phyloP scores from a whole-genome alignment of 2,888 invertebrate species.

The Drosophila kanekoi region DNA sequence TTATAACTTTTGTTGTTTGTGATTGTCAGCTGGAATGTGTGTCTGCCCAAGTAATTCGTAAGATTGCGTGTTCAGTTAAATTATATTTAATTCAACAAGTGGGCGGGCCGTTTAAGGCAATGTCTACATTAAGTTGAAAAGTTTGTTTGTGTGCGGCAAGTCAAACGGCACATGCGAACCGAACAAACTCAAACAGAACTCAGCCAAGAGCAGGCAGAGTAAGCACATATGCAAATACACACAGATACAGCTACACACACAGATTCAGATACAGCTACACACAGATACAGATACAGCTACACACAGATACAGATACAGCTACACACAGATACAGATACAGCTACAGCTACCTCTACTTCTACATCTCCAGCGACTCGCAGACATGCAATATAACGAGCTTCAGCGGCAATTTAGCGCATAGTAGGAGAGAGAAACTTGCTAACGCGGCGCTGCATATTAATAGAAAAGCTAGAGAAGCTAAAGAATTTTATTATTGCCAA shows the following conservation, averaged over 20 bases:
- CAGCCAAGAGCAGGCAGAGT: slow-evolving; percentile 3
- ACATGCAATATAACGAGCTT: slow-evolving; percentile 55
- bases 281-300: slow-evolving; percentile 4
- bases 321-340: slow-evolving; percentile 2
- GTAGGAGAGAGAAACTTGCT: slow-evolving; percentile 24
- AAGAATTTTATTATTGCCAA: slow-evolving; percentile 17
- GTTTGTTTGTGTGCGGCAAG: slow-evolving; percentile 33
- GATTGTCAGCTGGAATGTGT: neutral
- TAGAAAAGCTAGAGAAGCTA: slow-evolving; percentile 29
- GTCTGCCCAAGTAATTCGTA: neutral
- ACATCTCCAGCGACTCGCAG: slow-evolving; percentile 2
- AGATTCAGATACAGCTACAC: neutral
- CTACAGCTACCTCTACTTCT: slow-evolving; percentile 1
- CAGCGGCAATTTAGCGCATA: slow-evolving; percentile 40
- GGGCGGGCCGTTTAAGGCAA: slow-evolving; percentile 56
- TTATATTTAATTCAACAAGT: slow-evolving; percentile 69
- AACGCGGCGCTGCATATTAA: slow-evolving; percentile 57
- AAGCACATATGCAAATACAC: slow-evolving; percentile 7
- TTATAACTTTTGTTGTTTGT: neutral
- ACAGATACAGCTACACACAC: slow-evolving; percentile 2
- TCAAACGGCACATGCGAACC: slow-evolving; percentile 50
- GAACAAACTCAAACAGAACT: slow-evolving; percentile 49
- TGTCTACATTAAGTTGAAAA: slow-evolving; percentile 42
- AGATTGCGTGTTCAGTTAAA: slow-evolving; percentile 51
- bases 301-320: slow-evolving; percentile 2